phyloP scores from a whole-genome alignment of 92 coral and sea anemone genomes.

The Heteractis magnifica region DNA sequence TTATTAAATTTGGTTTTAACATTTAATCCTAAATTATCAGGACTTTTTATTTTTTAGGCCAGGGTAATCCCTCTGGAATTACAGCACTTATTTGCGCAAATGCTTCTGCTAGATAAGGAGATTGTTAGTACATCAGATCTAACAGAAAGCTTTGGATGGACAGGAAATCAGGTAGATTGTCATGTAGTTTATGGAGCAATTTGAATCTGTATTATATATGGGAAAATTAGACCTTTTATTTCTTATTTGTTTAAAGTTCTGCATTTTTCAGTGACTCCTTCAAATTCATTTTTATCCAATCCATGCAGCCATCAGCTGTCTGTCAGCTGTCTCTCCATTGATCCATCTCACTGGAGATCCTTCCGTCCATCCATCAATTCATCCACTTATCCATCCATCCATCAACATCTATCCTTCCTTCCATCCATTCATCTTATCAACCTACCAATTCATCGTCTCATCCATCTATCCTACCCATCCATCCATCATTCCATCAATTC shows the following conservation, averaged over 20 bases:
- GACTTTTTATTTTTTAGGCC: constrained; percentile 29
- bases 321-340: too few relatives aligned
- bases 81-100: constrained; percentile 64
- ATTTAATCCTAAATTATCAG: not conserved
- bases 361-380: too few relatives aligned
- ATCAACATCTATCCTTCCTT: not conserved
- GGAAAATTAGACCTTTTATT: too few relatives aligned
- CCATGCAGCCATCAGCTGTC: too few relatives aligned
- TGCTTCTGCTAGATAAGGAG: constrained; percentile 60
- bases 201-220: too few relatives aligned
- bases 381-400: not conserved
- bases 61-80: constrained; percentile 75
- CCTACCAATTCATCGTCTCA: not conserved
- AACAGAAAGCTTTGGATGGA: constrained; percentile 85
- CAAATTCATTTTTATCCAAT: too few relatives aligned
- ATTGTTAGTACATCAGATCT: constrained; percentile 62
- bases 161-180: constrained; percentile 58
- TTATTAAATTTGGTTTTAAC: not conserved
- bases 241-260: too few relatives aligned
- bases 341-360: too few relatives aligned
- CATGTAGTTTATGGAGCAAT: not conserved
- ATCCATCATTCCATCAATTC: not conserved
- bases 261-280: too few relatives aligned
- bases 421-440: not conserved
- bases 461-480: not conserved